Base-by-base conservation (phyloP, 2,113 vertebrate genomes). In the Clupea harengus region DNA sequence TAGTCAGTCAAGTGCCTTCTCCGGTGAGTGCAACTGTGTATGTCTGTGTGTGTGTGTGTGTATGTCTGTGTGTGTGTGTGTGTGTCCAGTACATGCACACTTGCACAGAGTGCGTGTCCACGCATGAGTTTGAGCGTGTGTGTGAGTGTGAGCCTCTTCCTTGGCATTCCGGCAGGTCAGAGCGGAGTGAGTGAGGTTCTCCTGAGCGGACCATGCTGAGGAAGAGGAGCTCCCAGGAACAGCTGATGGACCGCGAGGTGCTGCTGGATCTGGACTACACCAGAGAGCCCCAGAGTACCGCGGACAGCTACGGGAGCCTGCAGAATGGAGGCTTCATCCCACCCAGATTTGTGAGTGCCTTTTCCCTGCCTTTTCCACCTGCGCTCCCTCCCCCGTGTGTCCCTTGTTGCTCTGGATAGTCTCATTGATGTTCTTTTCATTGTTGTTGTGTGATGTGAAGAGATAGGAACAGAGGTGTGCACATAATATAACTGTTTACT, bases 291-390 rank as follows among this genome's bases (percentile, higher is more conserved):
- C 92, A 91, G 47, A 60, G 83, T 81, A 86, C 72, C 10, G 13
- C 93, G 2, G 91, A 94, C 78, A 88, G 89, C 78, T 95, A 95
- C 49, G 94, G 94, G 45, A 94, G 91, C 64, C 67, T 94, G 57
- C 91, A 90, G 54, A 95, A 94, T 0, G 94, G 92, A 32, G 85
- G 85, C 25, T 95, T 90, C 85, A 92, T 94, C 86, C 93, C 94
- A 0, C 90, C 92, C 0, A 85, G 91, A 93, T 96, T 90, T 84
- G 96, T 97, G 87, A 96, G 95, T 89, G 6, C 13, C 18, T n/a
- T 50, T 83, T 39, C 32, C 2, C 72, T 6, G 28, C 28, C 28
- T 78, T 15, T 4, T 13, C 4, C 32, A 22, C 28, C 32, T 78
- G 4, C 28, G 39, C 28, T 0, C 5, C 4, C 0, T 32, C 15